phyloP scores from a whole-genome alignment of 2,797 vertebrate species.

The Eulemur mongoz region DNA sequence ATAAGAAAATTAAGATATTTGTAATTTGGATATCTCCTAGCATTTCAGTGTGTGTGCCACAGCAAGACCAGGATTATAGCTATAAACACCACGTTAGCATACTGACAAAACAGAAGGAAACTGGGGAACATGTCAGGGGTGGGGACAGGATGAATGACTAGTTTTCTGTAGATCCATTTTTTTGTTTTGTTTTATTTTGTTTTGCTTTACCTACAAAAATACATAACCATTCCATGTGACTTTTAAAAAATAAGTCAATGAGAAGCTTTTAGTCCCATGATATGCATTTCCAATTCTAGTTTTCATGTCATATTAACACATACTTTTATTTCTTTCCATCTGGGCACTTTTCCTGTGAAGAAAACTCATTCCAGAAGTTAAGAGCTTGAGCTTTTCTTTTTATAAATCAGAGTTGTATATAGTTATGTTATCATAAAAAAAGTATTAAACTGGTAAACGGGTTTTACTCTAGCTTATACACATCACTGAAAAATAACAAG shows the following conservation, averaged over 20 bases:
- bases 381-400: not conserved
- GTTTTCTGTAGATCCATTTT: not conserved
- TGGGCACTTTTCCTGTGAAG: not conserved
- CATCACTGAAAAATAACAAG: slow-evolving; percentile 24
- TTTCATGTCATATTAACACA: not conserved
- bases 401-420: slow-evolving; percentile 28
- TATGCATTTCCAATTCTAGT: not conserved
- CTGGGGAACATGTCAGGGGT: fast-evolving
- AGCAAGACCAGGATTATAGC: not conserved
- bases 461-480: slow-evolving; percentile 14
- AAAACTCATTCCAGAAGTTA: not conserved
- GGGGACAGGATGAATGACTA: not conserved
- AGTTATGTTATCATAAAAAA: slow-evolving; percentile 29
- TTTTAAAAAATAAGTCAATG: slow-evolving; percentile 2
- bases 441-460: not conserved
- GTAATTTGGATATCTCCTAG: not conserved
- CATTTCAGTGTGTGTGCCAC: not conserved
- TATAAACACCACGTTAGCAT: not conserved
- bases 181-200: too few relatives aligned
- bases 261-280: not conserved
- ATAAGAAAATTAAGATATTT: not conserved
- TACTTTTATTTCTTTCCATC: not conserved
- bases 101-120: not conserved
- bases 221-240: not conserved
- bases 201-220: not conserved